A percentile compares a stretch with the other conserved stretches of the same genome.
Evolutionary conservation across 1,140 invertebrate species (phyloP).

Genomic region (Medauroidea extradentata): DNA sequence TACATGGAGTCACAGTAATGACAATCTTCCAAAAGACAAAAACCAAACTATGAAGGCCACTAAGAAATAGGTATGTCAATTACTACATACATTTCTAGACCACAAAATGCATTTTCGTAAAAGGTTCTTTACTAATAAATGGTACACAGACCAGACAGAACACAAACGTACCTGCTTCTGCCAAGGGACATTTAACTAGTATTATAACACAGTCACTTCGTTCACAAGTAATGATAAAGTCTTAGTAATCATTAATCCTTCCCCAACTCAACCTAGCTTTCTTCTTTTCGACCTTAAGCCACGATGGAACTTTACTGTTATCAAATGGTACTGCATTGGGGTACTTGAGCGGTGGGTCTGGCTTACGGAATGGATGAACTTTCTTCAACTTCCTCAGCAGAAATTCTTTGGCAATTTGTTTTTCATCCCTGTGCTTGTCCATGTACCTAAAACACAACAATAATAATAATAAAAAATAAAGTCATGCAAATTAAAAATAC

Average conservation of each 20-base stretch:
- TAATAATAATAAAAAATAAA: background rate
- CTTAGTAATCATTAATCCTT: slow-evolving; percentile 57
- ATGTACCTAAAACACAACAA: slow-evolving; percentile 58
- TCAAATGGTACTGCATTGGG: slow-evolving; percentile 66
- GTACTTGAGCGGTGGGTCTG: slow-evolving; percentile 59
- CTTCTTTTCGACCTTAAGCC: slow-evolving; percentile 66
- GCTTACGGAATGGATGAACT: slow-evolving; percentile 74
- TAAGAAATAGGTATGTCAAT: too few relatives aligned
- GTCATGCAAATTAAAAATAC: background rate
- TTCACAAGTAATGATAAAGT: background rate
- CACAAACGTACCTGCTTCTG: too few relatives aligned
- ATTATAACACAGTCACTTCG: too few relatives aligned
- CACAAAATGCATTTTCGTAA: too few relatives aligned
- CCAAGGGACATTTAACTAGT: too few relatives aligned
- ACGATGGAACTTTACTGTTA: slow-evolving; percentile 57
- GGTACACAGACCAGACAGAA: too few relatives aligned
- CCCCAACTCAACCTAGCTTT: slow-evolving; percentile 62
- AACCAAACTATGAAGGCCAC: too few relatives aligned
- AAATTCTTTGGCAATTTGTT: slow-evolving; percentile 83
- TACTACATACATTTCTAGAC: too few relatives aligned
- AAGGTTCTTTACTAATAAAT: too few relatives aligned
- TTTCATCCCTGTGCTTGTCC: slow-evolving; percentile 86
- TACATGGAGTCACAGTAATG: too few relatives aligned
- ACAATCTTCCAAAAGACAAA: too few relatives aligned
- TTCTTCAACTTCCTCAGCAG: slow-evolving; percentile 74